Base-by-base conservation (phyloP, 2,113 vertebrate species). In the Rhodinocichla rosea region DNA sequence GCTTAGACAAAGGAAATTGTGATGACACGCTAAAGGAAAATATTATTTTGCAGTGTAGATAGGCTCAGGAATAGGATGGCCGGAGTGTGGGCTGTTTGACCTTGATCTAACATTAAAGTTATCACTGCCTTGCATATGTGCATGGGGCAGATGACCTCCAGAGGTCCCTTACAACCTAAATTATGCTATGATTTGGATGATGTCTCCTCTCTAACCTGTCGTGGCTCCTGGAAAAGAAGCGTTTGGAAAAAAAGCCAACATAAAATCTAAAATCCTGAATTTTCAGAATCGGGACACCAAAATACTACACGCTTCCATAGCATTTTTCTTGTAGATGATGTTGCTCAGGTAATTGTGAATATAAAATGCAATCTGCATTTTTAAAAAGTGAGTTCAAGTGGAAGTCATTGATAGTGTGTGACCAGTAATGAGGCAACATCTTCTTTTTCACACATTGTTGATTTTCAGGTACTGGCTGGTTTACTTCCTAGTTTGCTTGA, bases 211-310 rank as follows among this genome's bases (percentile, higher is more conserved):
- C 55, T 53, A 50, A n/a, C 30, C 13, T 67, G 26, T 6, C 65
- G 64, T 69, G 67, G 5, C 10, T 37, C 3, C n/a, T 79, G 32
- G 26, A 68, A 70, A 55, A 74, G 13, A 69, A 50, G 15, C 19
- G 6, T 70, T 55, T 35, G 18, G 2, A 6, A 15, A 45, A 62
- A 18, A 57, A 13, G 0, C 0, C 7, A 17, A 14, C 13, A 28
- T 32, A 56, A 89, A 71, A 71, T 65, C 17, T 68, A 71, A 77
- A 92, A 32, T 52, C 20, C 37, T 70, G 39, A 40, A 28, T 89
- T 94, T 71, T 80, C 15, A 9, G n/a, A 44, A 9, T 40, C 74
- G 74, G 14, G 16, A 19, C 30, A 20, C 9, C 16, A 32, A 83
- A 90, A 37, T 32, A 44, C 12, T 59, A 13, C 21, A 47, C 4